phyloP scores from a whole-genome alignment of 2,113 vertebrate species.

The Pontoporia blainvillei region DNA sequence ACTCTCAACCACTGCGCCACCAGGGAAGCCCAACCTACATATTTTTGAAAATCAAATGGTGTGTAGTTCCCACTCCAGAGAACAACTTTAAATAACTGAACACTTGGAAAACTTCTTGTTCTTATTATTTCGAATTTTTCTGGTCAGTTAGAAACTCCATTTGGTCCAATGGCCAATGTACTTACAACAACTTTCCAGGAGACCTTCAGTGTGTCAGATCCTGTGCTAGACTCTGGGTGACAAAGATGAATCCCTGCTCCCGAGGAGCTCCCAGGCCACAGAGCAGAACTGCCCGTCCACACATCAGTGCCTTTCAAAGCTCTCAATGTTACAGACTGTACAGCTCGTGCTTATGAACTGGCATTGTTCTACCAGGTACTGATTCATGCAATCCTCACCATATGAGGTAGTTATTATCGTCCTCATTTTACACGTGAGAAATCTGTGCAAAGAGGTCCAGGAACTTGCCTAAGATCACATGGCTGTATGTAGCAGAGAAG shows the following conservation, averaged over 20 bases:
- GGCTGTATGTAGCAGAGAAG: neutral
- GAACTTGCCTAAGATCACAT: neutral
- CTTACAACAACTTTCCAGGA: neutral
- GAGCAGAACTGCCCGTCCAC: accelerated
- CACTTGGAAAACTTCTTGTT: neutral
- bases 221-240: neutral
- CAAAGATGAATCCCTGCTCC: neutral
- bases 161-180: neutral
- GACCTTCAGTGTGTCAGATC: neutral
- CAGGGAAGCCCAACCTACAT: neutral
- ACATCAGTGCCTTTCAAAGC: neutral
- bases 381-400: neutral
- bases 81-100: neutral
- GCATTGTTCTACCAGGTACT: neutral
- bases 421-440: neutral
- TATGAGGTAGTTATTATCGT: neutral
- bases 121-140: neutral
- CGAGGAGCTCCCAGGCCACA: neutral
- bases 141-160: neutral
- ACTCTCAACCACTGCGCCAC: too few relatives aligned
- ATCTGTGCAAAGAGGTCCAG: neutral
- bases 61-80: neutral
- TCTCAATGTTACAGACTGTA: neutral
- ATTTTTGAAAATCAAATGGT: neutral
- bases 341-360: neutral